Conservation (phyloP, 2,113 vertebrate species). For the Cynoglossus semilaevis region DNA sequence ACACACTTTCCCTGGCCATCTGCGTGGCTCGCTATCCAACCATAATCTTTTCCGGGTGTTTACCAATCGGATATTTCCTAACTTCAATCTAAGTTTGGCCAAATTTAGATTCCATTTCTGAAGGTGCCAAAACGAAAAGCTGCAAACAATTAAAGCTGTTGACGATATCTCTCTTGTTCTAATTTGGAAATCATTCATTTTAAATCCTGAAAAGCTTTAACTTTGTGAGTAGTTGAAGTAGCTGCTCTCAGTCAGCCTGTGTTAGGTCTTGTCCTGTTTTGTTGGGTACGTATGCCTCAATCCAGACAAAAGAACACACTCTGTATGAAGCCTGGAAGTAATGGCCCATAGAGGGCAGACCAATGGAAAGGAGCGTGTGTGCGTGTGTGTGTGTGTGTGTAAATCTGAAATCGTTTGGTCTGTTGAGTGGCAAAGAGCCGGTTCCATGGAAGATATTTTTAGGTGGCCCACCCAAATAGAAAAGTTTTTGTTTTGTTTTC, state of each 20-base stretch:
- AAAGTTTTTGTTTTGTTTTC: neutral
- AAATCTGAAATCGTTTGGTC: conserved; percentile 12
- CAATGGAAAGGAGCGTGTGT: conserved; percentile 5
- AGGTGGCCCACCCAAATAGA: conserved; percentile 19
- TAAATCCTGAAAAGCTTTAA: neutral
- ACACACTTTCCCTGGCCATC: neutral
- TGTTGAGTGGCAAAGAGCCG: neutral
- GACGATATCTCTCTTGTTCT: no score
- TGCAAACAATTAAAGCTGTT: no score
- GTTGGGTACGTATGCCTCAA: conserved; percentile 13
- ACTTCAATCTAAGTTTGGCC: neutral
- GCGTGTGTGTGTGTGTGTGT: conserved; percentile 21
- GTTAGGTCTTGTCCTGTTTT: conserved; percentile 9
- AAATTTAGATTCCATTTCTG: neutral
- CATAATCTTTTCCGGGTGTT: no score
- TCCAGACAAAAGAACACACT: conserved; percentile 28
- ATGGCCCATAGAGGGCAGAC: conserved; percentile 12
- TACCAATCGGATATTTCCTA: neutral
- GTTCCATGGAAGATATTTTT: conserved; percentile 1
- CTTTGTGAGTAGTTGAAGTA: neutral
- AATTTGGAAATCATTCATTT: neutral
- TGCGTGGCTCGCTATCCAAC: neutral
- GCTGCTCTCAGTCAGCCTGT: conserved; percentile 3
- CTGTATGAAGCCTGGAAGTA: conserved; percentile 18
- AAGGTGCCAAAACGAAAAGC: neutral